Evolutionary conservation across 2,797 vertebrate genomes (phyloP).

Genomic region (Astyanax mexicanus): DNA sequence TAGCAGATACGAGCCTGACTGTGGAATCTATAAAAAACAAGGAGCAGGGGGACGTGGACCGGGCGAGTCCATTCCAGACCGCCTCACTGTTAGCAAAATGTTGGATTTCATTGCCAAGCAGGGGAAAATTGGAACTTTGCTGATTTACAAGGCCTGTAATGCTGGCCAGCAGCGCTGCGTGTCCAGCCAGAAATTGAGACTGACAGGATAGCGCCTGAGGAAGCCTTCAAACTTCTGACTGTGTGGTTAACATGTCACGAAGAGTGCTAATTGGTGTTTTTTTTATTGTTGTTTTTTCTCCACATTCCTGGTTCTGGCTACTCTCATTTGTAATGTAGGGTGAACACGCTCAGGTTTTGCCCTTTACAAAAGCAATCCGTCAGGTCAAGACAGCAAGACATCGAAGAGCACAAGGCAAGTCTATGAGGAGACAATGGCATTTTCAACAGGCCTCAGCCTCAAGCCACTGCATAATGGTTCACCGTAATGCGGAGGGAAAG

Average conservation of each 20-base stretch:
- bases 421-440: conserved; percentile 48
- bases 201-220: conserved; percentile 16
- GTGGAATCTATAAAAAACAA: conserved; percentile 62
- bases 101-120: conserved; percentile 21
- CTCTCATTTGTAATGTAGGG: conserved; percentile 13
- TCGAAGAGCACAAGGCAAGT: conserved; percentile 36
- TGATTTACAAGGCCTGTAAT: conserved; percentile 36
- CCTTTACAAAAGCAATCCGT: conserved; percentile 58
- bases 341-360: conserved; percentile 36
- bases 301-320: background rate
- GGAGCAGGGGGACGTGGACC: conserved; percentile 33
- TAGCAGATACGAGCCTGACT: conserved; percentile 52
- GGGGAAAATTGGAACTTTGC: conserved; percentile 15
- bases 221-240: conserved; percentile 5
- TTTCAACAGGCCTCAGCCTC: conserved; percentile 43
- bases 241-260: conserved; percentile 1
- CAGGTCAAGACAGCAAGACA: conserved; percentile 40
- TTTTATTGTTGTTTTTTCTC: background rate
- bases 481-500: conserved; percentile 23
- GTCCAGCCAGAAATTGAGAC: background rate
- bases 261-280: background rate
- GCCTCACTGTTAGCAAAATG: conserved; percentile 29
- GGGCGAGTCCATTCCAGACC: background rate
- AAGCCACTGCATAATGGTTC: conserved; percentile 46
- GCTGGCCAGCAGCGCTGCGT: conserved; percentile 1